Base-by-base conservation (phyloP, 2,113 vertebrate genomes). In the Crypturellus undulatus region DNA sequence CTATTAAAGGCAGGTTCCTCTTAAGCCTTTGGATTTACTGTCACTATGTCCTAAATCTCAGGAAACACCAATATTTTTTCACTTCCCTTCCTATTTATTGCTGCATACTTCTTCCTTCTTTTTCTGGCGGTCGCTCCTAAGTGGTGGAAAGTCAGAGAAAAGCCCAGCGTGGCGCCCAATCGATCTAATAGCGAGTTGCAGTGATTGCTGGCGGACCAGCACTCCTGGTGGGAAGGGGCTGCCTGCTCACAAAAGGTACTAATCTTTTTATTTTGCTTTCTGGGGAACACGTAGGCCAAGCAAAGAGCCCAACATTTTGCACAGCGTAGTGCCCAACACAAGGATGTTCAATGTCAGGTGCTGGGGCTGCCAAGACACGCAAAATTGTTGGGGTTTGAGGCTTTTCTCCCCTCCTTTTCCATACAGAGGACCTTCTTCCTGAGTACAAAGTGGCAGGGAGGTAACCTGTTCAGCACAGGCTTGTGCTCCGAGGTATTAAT, bases 1-100 rank as follows among this genome's bases (percentile, higher is more conserved):
- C 89, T 91, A 59, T 90, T 88, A 87, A 97, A 95, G 40, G 25
- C 75, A 79, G 38, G n/a, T 63, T 76, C 63, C 87, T 93, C 81
- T 91, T 96, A 95, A 96, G 93, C 75, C 30, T 89, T 89, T 62
- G 90, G 87, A 95, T 97, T 97, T 77, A 87, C 91, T 89, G 82
- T 80, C 94, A 59, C 72, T 40, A 49, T 79, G 65, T 25, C 68
- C 30, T 92, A 87, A 87, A 94, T 96, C 93, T 81, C 86, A 79
- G 73, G 40, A 96, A 96, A 93, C 78, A 68, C 77, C 94, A 90
- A 88, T 95, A 85, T 95, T 91, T 93, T 76, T 52, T 69, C 76
- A 36, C 34, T 91, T 94, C 47, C 64, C 69, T 84, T 47, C 79
- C 65, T 49, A 87, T 63, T 88, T 96, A 86, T 28, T 93, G 25